Conservation (phyloP, 1,140 invertebrate species). For the Caenorhabditis elegans region WBcel235 BX284603.4:11508501-11509000, state of each 20-base stretch:
- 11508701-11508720: not conserved
- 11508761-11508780: not conserved
- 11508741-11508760: not conserved
- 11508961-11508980: not conserved
- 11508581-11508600: conserved; percentile 47
- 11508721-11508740: not conserved
- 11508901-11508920: too few relatives aligned
- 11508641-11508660: conserved; percentile 54
- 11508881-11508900: too few relatives aligned
- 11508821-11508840: not conserved
- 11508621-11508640: conserved; percentile 45
- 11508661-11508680: conserved; percentile 47
- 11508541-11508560: conserved; percentile 31
- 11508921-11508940: too few relatives aligned
- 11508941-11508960: too few relatives aligned
- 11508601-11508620: conserved; percentile 48
- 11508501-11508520: conserved; percentile 39
- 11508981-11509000: not conserved
- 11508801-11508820: not conserved
- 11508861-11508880: too few relatives aligned
- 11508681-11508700: conserved; percentile 37
- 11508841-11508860: not conserved
- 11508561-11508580: conserved; percentile 39
- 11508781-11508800: not conserved
- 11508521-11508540: conserved; percentile 48